Evolutionary conservation across 2,797 vertebrate species (phyloP).

Genomic region (Anomalospiza imberbis): DNA sequence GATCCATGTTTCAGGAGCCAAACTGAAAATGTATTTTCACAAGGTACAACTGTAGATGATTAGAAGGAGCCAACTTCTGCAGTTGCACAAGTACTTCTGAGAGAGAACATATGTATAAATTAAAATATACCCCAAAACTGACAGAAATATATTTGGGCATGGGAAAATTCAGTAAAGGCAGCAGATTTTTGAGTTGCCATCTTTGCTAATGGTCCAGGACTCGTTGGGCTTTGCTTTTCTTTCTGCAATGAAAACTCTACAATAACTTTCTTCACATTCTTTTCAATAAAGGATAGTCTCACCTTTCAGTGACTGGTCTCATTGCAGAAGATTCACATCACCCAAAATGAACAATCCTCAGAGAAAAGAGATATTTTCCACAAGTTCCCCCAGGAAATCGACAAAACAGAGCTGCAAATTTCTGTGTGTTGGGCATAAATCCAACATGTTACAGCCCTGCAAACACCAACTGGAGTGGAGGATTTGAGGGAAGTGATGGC

Average conservation of each 20-base stretch:
- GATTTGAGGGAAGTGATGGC: not conserved
- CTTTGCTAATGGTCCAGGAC: fast-evolving
- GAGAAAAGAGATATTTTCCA: not conserved
- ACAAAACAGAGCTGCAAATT: not conserved
- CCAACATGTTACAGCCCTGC: not conserved
- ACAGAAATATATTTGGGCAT: not conserved
- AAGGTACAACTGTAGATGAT: not conserved
- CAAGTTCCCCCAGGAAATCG: not conserved
- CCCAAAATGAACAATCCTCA: not conserved
- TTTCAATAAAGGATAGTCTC: not conserved
- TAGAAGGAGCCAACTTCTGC: not conserved
- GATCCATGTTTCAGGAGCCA: constrained; percentile 13
- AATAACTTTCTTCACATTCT: not conserved
- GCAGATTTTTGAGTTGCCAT: not conserved
- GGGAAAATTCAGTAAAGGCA: not conserved
- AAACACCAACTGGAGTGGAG: not conserved
- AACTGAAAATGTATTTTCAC: not conserved
- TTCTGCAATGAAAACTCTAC: not conserved
- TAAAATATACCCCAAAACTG: not conserved
- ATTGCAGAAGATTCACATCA: not conserved
- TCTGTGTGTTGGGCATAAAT: not conserved
- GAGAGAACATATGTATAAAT: not conserved
- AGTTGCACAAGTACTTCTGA: not conserved
- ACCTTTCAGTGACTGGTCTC: not conserved
- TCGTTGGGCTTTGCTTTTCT: not conserved